Base-by-base conservation (phyloP, 64 coral and sea anemone genomes). In the Stichodactyla helianthus region DNA sequence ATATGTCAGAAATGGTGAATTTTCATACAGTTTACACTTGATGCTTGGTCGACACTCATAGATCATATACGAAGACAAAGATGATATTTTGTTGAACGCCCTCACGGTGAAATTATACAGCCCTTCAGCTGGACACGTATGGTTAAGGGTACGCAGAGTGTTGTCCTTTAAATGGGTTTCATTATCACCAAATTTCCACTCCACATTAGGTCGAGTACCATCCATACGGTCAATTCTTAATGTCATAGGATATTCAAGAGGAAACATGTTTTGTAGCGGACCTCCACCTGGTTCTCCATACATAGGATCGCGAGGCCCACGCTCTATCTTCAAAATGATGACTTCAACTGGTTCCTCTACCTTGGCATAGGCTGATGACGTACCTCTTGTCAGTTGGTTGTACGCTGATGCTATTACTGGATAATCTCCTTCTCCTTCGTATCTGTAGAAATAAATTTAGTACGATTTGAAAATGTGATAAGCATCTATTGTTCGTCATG, bases 71-170 rank as follows among this genome's bases (percentile, higher is more conserved):
- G 22, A 4, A 77, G 52, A 64, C 31, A 81, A 81, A 19, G 89
- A 85, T 27, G 89, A 90, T 8, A 90, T 82, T 0, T 85, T 70
- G 50, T 90, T 90, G 52, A 83, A 86, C 27, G 67, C 89, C 9
- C 78, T 28, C 23, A 90, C 54, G 1, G 25, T 53, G 7, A 90
- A 71, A 5, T 53, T 84, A 77, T 79, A 90, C 74, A 0, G 12
- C 4, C 83, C 28, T 79, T 60, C 56, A 6, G 77, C 10, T 5
- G 83, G 59, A 51, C 84, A 90, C 0, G 82, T 59, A 10, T 90
- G 83, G 16, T 0, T 5, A n/a, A 85, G 77, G 5, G 71, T 53
- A 4, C 74, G 54, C 4, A 81, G 17, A 52, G 8, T 81, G 17
- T 53, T 53, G 50, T 54, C 54, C 6, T 10, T 13, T 15, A n/a